A percentile compares a stretch with the other conserved stretches of the same genome.
phyloP scores from a whole-genome alignment of 2,888 invertebrate genomes.

The Agrochola lota region DNA sequence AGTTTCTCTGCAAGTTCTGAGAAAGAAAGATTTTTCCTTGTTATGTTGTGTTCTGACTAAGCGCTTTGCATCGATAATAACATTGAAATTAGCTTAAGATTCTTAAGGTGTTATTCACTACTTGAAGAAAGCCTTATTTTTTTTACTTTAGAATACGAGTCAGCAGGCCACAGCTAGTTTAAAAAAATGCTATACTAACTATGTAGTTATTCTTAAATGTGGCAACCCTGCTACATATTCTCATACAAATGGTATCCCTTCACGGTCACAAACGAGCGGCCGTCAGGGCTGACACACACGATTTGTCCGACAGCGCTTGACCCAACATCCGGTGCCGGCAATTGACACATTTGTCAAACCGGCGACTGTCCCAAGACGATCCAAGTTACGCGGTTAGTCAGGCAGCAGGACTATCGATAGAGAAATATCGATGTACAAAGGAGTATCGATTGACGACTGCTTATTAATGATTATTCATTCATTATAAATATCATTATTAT shows the following conservation, averaged over 20 bases:
- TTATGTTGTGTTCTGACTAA: constrained; percentile 14
- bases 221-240: constrained; percentile 54
- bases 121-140: neutral
- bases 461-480: neutral
- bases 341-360: constrained; percentile 86
- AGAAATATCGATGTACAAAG: neutral
- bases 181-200: fast-evolving
- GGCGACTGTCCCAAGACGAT: constrained; percentile 68
- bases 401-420: neutral
- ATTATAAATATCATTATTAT: too few relatives aligned
- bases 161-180: neutral
- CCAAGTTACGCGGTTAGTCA: constrained; percentile 46
- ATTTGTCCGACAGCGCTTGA: constrained; percentile 77
- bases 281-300: constrained; percentile 76
- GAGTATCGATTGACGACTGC: neutral
- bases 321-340: constrained; percentile 78
- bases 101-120: neutral
- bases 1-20: constrained; percentile 30
- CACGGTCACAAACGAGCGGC: constrained; percentile 69
- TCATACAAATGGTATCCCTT: constrained; percentile 61
- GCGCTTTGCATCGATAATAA: constrained; percentile 10
- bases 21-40: constrained; percentile 27
- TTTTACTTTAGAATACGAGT: neutral
- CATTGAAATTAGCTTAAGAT: constrained; percentile 1
- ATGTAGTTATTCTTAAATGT: neutral